Evolutionary conservation across 2,113 vertebrate species (phyloP).

Genomic region (Catagonus wagneri): DNA sequence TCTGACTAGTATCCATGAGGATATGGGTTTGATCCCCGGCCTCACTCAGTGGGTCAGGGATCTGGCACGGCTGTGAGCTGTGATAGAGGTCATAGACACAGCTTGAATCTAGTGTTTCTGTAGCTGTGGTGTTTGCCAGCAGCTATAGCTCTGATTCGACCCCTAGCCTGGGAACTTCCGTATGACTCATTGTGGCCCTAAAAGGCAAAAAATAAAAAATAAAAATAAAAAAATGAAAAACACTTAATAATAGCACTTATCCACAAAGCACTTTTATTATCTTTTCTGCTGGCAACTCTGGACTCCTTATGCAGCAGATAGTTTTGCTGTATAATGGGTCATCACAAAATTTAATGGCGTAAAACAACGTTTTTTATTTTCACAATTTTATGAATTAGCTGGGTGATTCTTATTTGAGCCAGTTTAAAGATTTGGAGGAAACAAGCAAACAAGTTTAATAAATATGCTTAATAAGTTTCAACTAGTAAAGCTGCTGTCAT

Average conservation of each 20-base stretch:
- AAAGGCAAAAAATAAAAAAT: no score
- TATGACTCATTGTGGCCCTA: no score
- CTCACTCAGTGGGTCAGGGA: no score
- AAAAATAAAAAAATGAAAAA: not conserved
- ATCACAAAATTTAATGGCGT: slow-evolving; percentile 15
- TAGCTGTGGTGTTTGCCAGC: no score
- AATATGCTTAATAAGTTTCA: slow-evolving; percentile 41
- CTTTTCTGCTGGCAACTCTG: not conserved
- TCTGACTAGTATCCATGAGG: no score
- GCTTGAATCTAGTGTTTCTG: no score
- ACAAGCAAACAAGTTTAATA: slow-evolving; percentile 44
- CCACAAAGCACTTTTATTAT: slow-evolving; percentile 19
- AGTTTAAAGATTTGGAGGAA: not conserved
- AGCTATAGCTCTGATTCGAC: no score
- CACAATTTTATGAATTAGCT: not conserved
- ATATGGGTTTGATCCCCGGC: no score
- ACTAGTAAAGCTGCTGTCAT: not conserved
- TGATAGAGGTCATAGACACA: no score
- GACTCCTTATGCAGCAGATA: not conserved
- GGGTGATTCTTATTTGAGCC: not conserved
- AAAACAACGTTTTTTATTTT: slow-evolving; percentile 15
- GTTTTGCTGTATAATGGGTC: slow-evolving; percentile 35
- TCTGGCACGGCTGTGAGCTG: no score
- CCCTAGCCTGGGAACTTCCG: no score
- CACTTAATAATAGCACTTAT: not conserved